Conservation (phyloP, 2,888 invertebrate genomes). For the Leptinotarsa tumamoca region DNA sequence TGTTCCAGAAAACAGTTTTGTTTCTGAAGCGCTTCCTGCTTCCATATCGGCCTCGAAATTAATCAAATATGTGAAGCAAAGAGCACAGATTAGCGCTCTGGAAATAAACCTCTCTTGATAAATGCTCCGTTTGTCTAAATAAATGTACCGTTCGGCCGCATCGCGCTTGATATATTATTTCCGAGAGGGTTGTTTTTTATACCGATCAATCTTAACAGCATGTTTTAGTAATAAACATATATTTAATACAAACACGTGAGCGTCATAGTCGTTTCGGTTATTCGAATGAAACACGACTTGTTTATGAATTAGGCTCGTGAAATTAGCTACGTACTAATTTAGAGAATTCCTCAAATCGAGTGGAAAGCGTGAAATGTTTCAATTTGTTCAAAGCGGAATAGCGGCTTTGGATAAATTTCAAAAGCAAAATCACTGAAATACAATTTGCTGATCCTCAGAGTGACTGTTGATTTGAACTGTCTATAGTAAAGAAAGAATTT, state of each 20-base stretch:
- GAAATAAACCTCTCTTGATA: constrained; percentile 60
- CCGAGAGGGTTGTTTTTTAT: constrained; percentile 59
- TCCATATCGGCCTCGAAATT: constrained; percentile 38
- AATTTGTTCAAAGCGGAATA: background rate
- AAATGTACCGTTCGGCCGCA: constrained; percentile 61
- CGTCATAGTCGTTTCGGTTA: constrained; percentile 32
- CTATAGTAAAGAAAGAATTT: too few species aligned
- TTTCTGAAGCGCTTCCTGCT: background rate
- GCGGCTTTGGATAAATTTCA: background rate
- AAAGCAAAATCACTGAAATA: background rate
- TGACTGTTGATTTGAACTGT: too few species aligned
- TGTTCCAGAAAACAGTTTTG: background rate
- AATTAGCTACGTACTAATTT: constrained; percentile 37
- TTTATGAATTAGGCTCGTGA: constrained; percentile 41
- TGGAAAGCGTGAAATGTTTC: constrained; percentile 20
- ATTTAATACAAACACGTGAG: constrained; percentile 54
- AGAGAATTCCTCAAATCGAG: constrained; percentile 31
- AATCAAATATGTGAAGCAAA: constrained; percentile 55
- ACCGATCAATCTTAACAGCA: constrained; percentile 56
- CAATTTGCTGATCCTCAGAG: too few species aligned
- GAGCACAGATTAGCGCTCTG: constrained; percentile 57
- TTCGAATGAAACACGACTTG: constrained; percentile 40
- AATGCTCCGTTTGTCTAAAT: constrained; percentile 62
- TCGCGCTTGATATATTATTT: constrained; percentile 62
- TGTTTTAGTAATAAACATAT: constrained; percentile 59